Evolutionary conservation across 2,888 invertebrate genomes (phyloP), one percentile per base, ranked within the genome.

Genomic region (Gastracanthus pulcherrimus): DNA sequence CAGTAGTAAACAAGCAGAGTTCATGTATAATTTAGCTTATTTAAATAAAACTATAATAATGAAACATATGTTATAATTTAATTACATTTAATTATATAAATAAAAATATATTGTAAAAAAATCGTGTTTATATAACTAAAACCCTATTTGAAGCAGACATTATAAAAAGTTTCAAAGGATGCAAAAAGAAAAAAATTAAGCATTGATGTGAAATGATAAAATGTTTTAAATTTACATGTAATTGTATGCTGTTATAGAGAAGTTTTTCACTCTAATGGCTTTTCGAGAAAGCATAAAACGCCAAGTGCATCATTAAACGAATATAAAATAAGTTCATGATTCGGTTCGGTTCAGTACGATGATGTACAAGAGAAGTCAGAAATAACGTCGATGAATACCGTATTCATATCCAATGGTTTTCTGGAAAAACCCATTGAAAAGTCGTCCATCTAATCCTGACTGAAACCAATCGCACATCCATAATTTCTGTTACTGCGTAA

Each of bases 391-490:
- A 77, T 77, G 45, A 70, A 70, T 62, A 48, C 3, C 0, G 58
- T 7, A 70, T 67, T 58, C 48, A 36, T 70, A 38, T 51, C 48
- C 45, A 7, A 48, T 62, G 48, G 48, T 62, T 77, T 77, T 62
- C 60, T 48, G 77, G 51, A 62, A 70, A 60, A 76, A 45, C 48
- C 23, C 11, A 77, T 69, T 62, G 34, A 62, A 77, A 70, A 62
- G 55, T 48, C 51, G 16, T 69, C 23, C 48, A 26, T 62, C 48
- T 36, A n/a, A 45, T n/a, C 26, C 13, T 66, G 29, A 29, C 41
- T 16, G 3, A 19, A 51, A 51, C 9, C 41, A 58, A 76, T 41
- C 31, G 19, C 23, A 55, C n/a, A 9, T 26, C 13, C 6, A 51
- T 31, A 69, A 69, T 58, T 69, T 16, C 9, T 13, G 9, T n/a